These are phyloP conservation scores for Xenops minutus DNA, from an alignment of 2,797 vertebrate species.

Conservation along the genomic window DNA sequence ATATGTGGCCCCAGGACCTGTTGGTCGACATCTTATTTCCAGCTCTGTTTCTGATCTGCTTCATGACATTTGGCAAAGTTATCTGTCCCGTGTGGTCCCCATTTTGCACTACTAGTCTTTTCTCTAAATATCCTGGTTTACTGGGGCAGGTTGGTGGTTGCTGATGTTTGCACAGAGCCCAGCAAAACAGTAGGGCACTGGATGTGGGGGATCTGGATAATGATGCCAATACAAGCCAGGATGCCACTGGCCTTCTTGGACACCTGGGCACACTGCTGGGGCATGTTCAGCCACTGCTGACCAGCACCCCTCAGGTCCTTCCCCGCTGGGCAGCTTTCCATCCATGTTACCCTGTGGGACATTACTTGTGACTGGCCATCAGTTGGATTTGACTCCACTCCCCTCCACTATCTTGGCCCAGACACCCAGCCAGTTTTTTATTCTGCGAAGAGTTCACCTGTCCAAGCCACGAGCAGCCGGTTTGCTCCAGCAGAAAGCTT, in stretches of 20 bases:
- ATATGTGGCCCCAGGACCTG: background rate
- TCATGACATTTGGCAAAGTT: background rate
- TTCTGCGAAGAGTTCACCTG: background rate
- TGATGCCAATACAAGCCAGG: background rate
- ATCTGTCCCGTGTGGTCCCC: background rate
- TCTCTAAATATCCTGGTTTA: background rate
- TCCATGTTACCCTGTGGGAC: background rate
- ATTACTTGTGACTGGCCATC: fast-evolving
- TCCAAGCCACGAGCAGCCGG: background rate
- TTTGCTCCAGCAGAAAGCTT: background rate
- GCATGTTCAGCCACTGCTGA: background rate
- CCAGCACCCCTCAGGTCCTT: background rate
- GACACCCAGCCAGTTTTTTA: background rate
- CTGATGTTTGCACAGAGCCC: background rate
- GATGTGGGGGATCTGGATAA: background rate
- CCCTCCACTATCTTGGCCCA: background rate
- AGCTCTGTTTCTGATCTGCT: background rate
- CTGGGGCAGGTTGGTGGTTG: background rate
- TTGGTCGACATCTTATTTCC: background rate
- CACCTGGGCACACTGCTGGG: background rate
- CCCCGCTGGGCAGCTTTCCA: background rate
- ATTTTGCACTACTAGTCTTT: background rate
- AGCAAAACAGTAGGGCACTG: background rate
- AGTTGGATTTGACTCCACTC: background rate
- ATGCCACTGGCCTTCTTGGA: background rate